Conservation (phyloP, 2,113 vertebrate species). For the Hyaena hyaena region DNA sequence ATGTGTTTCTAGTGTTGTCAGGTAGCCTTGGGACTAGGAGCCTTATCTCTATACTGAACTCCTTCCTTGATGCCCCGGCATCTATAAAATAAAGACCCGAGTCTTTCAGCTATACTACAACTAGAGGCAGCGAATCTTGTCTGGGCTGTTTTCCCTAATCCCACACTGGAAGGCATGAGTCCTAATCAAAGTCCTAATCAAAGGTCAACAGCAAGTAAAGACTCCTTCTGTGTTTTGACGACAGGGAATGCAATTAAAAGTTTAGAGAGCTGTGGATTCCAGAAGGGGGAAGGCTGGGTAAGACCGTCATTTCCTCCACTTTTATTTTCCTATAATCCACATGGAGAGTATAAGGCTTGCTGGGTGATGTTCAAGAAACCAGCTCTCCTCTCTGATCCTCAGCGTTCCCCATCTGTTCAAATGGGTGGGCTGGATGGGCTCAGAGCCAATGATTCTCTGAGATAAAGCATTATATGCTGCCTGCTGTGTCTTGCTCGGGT, state of each 20-base stretch:
- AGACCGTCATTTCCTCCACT: background rate
- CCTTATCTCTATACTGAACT: rapidly evolving
- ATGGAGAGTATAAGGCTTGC: background rate
- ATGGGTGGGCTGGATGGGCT: background rate
- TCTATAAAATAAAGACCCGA: background rate
- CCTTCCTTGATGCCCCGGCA: too few relatives aligned
- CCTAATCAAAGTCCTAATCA: background rate
- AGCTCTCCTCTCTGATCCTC: background rate
- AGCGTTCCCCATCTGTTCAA: constrained; percentile 7
- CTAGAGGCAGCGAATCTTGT: background rate
- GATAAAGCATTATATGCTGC: background rate
- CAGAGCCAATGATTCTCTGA: background rate
- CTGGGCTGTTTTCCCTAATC: background rate
- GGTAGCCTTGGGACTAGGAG: background rate
- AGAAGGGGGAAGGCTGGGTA: background rate
- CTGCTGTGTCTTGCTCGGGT: background rate
- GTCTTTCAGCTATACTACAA: rapidly evolving
- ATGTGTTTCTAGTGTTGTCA: rapidly evolving
- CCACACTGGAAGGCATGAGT: background rate
- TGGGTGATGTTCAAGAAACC: background rate
- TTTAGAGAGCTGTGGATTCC: background rate
- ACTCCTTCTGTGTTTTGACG: background rate
- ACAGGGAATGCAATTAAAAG: background rate
- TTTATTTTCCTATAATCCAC: background rate
- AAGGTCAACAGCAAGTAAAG: background rate